Percentiles rank a stretch among this genome's conserved stretches.
Evolutionary conservation across 2,888 invertebrate species (phyloP).

Genomic region (Sphecodes monilicornis): DNA sequence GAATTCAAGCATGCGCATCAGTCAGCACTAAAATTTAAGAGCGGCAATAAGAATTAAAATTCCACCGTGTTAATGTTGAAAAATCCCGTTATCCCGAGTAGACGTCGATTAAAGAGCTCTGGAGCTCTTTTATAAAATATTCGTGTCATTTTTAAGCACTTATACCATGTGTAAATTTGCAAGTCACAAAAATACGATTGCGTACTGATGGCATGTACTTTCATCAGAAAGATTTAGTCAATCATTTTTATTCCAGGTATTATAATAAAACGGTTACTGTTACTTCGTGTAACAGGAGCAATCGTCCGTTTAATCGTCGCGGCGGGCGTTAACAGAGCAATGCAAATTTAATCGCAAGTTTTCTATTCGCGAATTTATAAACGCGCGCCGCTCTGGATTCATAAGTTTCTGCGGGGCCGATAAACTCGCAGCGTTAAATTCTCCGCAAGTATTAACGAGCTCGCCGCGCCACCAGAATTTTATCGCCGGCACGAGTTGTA

Average conservation of each 20-base stretch:
- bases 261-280: no score
- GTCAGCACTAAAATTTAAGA: not conserved
- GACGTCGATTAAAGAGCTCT: not conserved
- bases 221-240: not conserved
- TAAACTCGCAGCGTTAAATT: conserved; percentile 2
- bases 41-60: not conserved
- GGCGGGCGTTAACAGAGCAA: not conserved
- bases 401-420: conserved; percentile 7
- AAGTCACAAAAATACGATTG: no score
- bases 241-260: not conserved
- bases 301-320: not conserved
- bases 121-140: not conserved
- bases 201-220: no score
- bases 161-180: no score
- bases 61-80: no score
- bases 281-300: not conserved
- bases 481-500: conserved; percentile 6
- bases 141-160: not conserved
- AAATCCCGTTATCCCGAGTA: no score
- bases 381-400: not conserved
- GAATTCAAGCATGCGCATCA: not conserved
- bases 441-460: conserved; percentile 7
- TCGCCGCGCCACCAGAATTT: not conserved
- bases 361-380: conserved; percentile 9
- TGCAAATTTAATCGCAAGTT: conserved; percentile 3